These are phyloP conservation scores for Phymatocera aterrima DNA, from an alignment of 2,888 invertebrate genomes.

Conservation along the genomic window DNA sequence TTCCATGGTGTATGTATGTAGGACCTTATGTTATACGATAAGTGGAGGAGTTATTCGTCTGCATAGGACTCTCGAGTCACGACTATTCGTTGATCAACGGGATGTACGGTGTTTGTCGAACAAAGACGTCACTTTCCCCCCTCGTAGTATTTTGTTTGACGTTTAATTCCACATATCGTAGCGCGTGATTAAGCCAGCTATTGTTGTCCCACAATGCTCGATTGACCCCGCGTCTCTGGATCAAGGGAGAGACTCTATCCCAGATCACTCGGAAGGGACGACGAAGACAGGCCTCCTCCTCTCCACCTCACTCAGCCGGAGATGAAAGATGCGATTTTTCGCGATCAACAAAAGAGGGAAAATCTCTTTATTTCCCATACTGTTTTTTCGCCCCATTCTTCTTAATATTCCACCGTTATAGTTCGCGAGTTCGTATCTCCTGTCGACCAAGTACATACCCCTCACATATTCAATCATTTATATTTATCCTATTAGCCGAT, in stretches of 20 bases:
- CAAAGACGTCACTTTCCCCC: slow-evolving; percentile 39
- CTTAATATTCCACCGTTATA: not conserved
- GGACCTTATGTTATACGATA: too few species aligned
- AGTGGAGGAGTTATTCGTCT: not conserved
- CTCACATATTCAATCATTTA: not conserved
- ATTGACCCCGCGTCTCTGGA: slow-evolving; percentile 42
- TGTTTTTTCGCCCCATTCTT: not conserved
- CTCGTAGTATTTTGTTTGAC: slow-evolving; percentile 43
- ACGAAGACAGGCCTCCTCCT: not conserved
- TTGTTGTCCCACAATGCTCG: slow-evolving; percentile 43
- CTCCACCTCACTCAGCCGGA: not conserved
- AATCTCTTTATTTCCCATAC: not conserved
- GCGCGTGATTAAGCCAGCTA: slow-evolving; percentile 44
- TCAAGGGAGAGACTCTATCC: slow-evolving; percentile 30
- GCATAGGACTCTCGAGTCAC: not conserved
- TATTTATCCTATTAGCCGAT: slow-evolving; percentile 17
- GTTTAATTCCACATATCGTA: slow-evolving; percentile 45
- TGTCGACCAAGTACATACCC: not conserved
- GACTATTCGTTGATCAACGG: too few species aligned
- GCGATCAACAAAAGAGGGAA: not conserved
- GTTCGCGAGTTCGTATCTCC: not conserved
- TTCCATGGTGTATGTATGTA: too few species aligned
- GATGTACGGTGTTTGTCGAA: slow-evolving; percentile 38
- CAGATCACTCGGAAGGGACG: slow-evolving; percentile 26
- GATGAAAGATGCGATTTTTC: not conserved